Base-by-base conservation (phyloP, 2,113 vertebrate genomes). In the Rhodinocichla rosea region DNA sequence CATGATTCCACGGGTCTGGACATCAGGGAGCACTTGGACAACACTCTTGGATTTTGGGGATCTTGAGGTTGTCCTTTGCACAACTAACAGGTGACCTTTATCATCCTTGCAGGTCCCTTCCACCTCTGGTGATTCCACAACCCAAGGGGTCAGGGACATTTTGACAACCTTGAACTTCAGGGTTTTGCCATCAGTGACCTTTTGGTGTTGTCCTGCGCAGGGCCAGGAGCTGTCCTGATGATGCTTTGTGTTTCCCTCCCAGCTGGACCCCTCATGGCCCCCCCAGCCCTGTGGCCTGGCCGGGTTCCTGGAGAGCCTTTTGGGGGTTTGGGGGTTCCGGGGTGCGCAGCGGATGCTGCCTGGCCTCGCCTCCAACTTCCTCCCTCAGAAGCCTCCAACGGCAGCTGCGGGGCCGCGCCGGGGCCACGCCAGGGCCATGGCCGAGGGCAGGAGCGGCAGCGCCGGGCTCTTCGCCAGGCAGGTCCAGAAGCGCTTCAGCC, bases 401-500 rank as follows among this genome's bases (percentile, higher is more conserved):
- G 87, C 97, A 91, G 96, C 68, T 6, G 3, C 7, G 27, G 33
- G 50, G 80, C 92, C 3, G 49, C 4, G 27, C 71, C 56, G 27
- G 90, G 84, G 77, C 40, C 37, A 7, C 15, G 84, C 69, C 3
- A 30, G 89, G 92, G 97, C 96, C 73, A 99, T 99, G 99, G 98
- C 99, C 5, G 99, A 99, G 62, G 97, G 98, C 92, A 98, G 97
- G 95, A 87, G 98, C 1, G 98, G 98, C 45, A 90, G 98, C 10
- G 98, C 98, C 1, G 98, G 98, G 47, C 98, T 98, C 50, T 99
- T 99, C 79, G 98, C 99, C 65, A 99, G 98, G 97, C 98, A 98
- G 87, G 95, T 99, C 94, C 99, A 99, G 94, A 98, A 99, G 82
- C 98, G 83, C 79, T 97, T 99, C 94, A 99, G 98, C 97, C 98